Evolutionary conservation across 2,113 vertebrate species (phyloP).

Genomic region (Nerophis lumbriciformis): DNA sequence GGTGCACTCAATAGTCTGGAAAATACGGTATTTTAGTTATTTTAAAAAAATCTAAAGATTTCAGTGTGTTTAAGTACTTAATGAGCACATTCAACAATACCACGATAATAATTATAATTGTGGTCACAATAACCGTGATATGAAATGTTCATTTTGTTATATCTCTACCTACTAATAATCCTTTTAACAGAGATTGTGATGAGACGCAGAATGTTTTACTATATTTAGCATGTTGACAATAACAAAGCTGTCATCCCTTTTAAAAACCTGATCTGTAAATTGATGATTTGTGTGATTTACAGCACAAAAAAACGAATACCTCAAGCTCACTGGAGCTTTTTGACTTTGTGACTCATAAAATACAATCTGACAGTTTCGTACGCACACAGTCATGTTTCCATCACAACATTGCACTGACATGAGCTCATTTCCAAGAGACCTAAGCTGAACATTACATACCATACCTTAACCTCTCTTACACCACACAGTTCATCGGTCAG

Average conservation of each 20-base stretch:
- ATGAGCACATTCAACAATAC: too few relatives aligned
- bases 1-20: too few relatives aligned
- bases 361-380: neutral
- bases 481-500: neutral
- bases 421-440: conserved; percentile 3
- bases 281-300: neutral
- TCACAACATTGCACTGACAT: conserved; percentile 5
- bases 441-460: neutral
- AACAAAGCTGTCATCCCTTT: neutral
- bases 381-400: conserved; percentile 2
- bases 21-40: too few relatives aligned
- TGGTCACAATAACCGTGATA: too few relatives aligned
- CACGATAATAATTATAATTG: too few relatives aligned
- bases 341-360: conserved; percentile 28
- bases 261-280: neutral
- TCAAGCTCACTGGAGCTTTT: conserved; percentile 6
- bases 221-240: neutral
- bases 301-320: neutral
- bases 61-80: too few relatives aligned
- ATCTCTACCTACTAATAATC: too few relatives aligned
- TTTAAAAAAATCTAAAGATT: too few relatives aligned
- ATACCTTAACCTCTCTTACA: neutral
- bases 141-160: too few relatives aligned
- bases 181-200: too few relatives aligned
- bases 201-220: too few relatives aligned